Base-by-base conservation (phyloP, 2,888 invertebrate genomes). In the Scaptomyza caliginosa region DNA sequence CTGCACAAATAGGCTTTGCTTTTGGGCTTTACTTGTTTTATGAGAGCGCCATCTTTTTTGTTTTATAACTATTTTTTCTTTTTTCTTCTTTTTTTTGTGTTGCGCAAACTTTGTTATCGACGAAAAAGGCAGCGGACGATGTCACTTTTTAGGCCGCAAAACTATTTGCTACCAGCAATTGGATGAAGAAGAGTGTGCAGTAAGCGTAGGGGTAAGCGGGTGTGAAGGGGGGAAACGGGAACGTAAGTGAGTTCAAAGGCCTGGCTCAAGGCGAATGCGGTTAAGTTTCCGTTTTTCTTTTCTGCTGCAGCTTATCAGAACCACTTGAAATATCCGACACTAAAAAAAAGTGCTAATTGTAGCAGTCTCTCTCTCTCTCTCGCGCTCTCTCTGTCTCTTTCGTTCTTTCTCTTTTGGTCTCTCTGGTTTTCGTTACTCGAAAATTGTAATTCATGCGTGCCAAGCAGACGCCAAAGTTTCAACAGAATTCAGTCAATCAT, bases 401-500 rank as follows among this genome's bases (percentile, higher is more conserved):
- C 32, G 6, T 8, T 16, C 8, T 16, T 5, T 34, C 16, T 16
- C 3, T 16, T 8, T 55, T 54, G 57, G 52, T 68, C 60, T n/a
- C 13, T 32, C 56, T 54, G 62, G 67, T 71, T 85, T 86, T 82
- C 76, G 85, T 82, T 85, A 66, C 62, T 69, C 85, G 79, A 86
- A 85, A 83, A 85, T 67, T 74, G 58, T 72, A 85, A 74, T 87
- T 85, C 87, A 83, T 85, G 87, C 83, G 83, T 83, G 86, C 60
- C 62, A 34, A 67, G 74, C 70, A 83, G 83, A 83, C 83, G 83
- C 83, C 88, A 85, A 87, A 87, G 83, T 79, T 83, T 85, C 83
- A 83, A 82, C 87, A 87, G 80, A 83, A 83, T 74, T 85, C 87
- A 87, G 79, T 83, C 83, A 83, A 82, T 82, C 83, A 87, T 83